A percentile compares a stretch with the other conserved stretches of the same genome.
Conservation (phyloP, 30 jellyfish, hydroid and myxozoan genomes). For the Chrysaora quinquecirrha region DNA sequence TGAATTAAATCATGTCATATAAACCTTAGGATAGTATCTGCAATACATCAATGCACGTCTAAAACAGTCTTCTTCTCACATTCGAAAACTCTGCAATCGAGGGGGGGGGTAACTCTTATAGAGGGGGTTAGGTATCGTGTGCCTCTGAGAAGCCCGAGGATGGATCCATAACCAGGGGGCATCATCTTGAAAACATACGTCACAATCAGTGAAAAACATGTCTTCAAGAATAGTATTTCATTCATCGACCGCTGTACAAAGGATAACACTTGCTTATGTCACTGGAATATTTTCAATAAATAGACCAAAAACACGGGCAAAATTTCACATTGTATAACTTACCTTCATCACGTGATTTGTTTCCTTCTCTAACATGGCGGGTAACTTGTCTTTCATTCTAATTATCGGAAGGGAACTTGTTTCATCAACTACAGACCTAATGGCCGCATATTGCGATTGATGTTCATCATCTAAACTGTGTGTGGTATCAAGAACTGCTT, state of each 20-base stretch:
- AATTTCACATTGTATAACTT: background rate
- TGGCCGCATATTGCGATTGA: conserved; percentile 19
- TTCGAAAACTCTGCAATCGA: too few species aligned
- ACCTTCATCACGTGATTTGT: background rate
- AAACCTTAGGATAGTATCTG: too few species aligned
- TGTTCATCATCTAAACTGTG: conserved; percentile 4
- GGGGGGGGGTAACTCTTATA: too few species aligned
- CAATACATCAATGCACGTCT: too few species aligned
- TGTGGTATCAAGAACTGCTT: conserved; percentile 7
- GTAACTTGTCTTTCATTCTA: background rate
- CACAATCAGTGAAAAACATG: background rate
- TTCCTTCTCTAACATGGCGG: background rate
- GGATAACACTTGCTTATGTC: background rate
- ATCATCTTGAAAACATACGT: background rate
- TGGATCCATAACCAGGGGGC: background rate
- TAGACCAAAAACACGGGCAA: background rate
- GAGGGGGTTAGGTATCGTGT: too few species aligned
- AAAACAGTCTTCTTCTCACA: too few species aligned
- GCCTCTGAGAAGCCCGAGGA: too few species aligned
- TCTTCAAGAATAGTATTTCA: background rate
- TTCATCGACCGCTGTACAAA: background rate
- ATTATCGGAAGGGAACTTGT: background rate
- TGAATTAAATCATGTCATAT: too few species aligned
- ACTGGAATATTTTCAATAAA: background rate
- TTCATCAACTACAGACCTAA: conserved; percentile 19